Conservation (phyloP, 2,113 vertebrate species). For the Trinectes maculatus region DNA sequence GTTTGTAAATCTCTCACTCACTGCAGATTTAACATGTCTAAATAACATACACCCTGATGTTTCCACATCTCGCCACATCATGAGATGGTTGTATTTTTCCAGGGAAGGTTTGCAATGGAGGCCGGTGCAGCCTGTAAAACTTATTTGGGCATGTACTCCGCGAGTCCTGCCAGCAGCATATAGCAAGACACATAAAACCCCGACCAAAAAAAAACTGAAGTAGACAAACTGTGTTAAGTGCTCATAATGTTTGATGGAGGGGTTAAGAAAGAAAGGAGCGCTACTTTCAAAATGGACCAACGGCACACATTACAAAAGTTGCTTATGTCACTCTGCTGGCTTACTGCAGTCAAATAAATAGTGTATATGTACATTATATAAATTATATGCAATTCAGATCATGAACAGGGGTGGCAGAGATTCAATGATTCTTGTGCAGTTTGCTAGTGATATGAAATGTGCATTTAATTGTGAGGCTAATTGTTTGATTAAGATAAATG, state of each 20-base stretch:
- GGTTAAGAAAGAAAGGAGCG: conserved; percentile 24
- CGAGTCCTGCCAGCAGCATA: conserved; percentile 47
- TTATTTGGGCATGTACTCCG: conserved; percentile 42
- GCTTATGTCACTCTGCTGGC: not conserved
- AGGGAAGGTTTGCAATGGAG: conserved; percentile 44
- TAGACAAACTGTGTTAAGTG: conserved; percentile 71
- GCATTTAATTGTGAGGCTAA: too few relatives aligned
- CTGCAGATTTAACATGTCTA: conserved; percentile 55
- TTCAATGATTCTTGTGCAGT: not conserved
- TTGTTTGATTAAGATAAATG: too few relatives aligned
- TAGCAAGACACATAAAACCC: conserved; percentile 49
- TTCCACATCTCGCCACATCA: conserved; percentile 64
- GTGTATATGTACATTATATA: conserved; percentile 1
- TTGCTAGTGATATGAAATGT: too few relatives aligned
- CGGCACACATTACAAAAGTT: not conserved
- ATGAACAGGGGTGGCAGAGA: not conserved
- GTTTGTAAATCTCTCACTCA: conserved; percentile 64
- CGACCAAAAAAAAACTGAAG: conserved; percentile 46
- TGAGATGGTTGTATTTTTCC: conserved; percentile 69
- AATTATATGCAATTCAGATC: conserved; percentile 5
- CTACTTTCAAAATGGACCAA: conserved; percentile 7
- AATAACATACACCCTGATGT: conserved; percentile 59
- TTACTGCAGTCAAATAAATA: conserved; percentile 15
- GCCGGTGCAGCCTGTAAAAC: conserved; percentile 60
- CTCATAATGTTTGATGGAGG: conserved; percentile 56